A percentile compares a stretch with the other conserved stretches of the same genome.
phyloP scores from a whole-genome alignment of 2,888 invertebrate genomes.

The Apamea anceps region DNA sequence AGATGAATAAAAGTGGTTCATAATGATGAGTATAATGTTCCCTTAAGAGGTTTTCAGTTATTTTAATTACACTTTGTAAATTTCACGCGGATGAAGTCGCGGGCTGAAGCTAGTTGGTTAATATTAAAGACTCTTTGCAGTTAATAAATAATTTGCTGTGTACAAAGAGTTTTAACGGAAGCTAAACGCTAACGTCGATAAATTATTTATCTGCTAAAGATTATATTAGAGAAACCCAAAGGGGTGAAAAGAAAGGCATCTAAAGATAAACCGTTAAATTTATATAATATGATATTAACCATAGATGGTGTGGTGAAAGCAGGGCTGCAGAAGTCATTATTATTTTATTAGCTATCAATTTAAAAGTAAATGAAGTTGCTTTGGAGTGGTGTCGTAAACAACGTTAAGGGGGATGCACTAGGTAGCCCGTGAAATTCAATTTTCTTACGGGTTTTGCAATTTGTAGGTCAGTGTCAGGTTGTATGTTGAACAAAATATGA shows the following conservation, averaged over 20 bases:
- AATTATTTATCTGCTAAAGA: conserved; percentile 16
- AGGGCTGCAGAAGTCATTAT: conserved; percentile 64
- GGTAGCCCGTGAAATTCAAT: no score
- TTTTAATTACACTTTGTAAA: no score
- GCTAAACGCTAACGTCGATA: background rate
- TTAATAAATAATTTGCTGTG: background rate
- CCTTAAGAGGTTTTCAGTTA: no score
- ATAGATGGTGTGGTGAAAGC: conserved; percentile 52
- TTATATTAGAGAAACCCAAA: background rate
- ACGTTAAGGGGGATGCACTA: conserved; percentile 5
- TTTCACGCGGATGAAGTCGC: no score
- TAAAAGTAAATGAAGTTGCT: conserved; percentile 55
- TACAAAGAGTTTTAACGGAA: background rate
- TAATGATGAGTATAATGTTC: no score
- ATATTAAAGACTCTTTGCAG: background rate
- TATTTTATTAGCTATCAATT: conserved; percentile 75
- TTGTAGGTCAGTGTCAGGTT: no score
- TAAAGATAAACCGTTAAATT: conserved; percentile 10
- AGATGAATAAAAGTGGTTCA: no score
- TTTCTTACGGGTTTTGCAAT: no score
- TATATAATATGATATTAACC: conserved; percentile 18
- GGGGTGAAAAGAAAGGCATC: background rate
- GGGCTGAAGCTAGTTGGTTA: no score
- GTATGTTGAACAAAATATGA: no score
- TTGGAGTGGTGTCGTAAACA: conserved; percentile 45